Evolutionary conservation across 1,140 invertebrate species (phyloP).

Genomic region (Limonius californicus): DNA sequence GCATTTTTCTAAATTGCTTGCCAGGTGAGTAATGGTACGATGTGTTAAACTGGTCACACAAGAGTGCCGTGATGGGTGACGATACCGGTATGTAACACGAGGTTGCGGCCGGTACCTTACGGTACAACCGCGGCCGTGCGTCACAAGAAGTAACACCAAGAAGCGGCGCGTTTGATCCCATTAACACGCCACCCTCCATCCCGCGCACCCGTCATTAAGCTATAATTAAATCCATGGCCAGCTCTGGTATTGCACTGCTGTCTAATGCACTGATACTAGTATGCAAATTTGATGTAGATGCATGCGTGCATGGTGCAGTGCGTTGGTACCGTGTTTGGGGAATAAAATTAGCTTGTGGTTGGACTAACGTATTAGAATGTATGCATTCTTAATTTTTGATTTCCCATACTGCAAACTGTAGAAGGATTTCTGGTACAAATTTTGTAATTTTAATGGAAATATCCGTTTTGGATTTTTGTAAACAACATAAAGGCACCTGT

Average conservation of each 20-base stretch:
- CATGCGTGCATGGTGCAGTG: too few relatives aligned
- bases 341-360: too few relatives aligned
- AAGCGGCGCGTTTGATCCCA: constrained; percentile 1
- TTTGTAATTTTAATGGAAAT: too few relatives aligned
- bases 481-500: too few relatives aligned
- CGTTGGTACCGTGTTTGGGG: too few relatives aligned
- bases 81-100: not conserved
- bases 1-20: too few relatives aligned
- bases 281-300: not conserved
- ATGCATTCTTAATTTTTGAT: too few relatives aligned
- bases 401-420: too few relatives aligned
- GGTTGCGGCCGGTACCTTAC: not conserved
- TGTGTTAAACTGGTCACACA: not conserved
- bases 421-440: too few relatives aligned
- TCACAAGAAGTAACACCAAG: not conserved
- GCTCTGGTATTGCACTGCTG: not conserved
- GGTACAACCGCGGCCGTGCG: not conserved
- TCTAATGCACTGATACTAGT: not conserved
- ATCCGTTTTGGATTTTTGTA: too few relatives aligned
- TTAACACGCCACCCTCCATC: not conserved
- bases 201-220: not conserved
- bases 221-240: not conserved
- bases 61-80: not conserved
- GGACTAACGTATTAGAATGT: too few relatives aligned
- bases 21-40: not conserved